Conservation (phyloP, 1,140 invertebrate genomes). For the Pogonus chalceus region DNA sequence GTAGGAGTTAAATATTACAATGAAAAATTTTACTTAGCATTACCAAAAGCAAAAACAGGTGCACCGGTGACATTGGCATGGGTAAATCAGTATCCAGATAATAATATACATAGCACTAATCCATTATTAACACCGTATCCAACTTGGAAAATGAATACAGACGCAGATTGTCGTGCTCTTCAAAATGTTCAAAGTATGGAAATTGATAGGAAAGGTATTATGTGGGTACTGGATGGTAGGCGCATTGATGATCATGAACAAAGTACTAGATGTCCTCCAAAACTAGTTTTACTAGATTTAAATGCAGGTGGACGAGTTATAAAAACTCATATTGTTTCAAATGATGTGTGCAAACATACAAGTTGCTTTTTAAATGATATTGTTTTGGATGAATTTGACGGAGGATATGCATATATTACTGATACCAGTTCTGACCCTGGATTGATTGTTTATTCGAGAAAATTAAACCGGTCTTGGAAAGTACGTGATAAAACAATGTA, state of each 20-base stretch:
- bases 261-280: constrained; percentile 45
- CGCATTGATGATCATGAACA: constrained; percentile 35
- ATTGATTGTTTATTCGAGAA: constrained; percentile 55
- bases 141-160: constrained; percentile 52
- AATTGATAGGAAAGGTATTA: constrained; percentile 52
- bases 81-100: constrained; percentile 9
- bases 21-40: constrained; percentile 32
- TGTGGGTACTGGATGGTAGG: constrained; percentile 64
- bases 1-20: constrained; percentile 35
- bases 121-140: constrained; percentile 56
- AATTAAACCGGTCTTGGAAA: constrained; percentile 54
- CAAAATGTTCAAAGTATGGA: constrained; percentile 62
- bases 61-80: constrained; percentile 36
- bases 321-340: constrained; percentile 44
- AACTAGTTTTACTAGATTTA: constrained; percentile 54
- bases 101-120: background rate
- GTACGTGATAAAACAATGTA: constrained; percentile 53
- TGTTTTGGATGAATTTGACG: constrained; percentile 55
- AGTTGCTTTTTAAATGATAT: constrained; percentile 54
- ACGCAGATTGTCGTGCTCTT: constrained; percentile 44
- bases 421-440: constrained; percentile 56
- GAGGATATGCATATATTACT: constrained; percentile 57
- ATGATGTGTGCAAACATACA: constrained; percentile 34
- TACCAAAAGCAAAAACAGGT: constrained; percentile 35
- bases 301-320: constrained; percentile 42